Evolutionary conservation across 2,888 invertebrate species (phyloP).

Genomic region (Melinaea marsaeus): DNA sequence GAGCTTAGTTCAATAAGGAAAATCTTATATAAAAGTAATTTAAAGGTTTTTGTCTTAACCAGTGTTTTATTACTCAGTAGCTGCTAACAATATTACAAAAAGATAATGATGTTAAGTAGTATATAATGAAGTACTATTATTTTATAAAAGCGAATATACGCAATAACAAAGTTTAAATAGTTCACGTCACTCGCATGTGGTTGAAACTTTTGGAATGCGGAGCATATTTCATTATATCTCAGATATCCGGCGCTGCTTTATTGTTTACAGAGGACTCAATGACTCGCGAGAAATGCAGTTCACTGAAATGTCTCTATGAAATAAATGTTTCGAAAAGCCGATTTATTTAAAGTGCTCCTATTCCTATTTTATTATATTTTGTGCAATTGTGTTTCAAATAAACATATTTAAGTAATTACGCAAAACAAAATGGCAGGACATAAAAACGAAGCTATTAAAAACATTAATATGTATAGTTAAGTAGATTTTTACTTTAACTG

Average conservation of each 20-base stretch:
- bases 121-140: too few relatives aligned
- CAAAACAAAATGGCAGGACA: too few relatives aligned
- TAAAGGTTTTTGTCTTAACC: too few relatives aligned
- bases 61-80: too few relatives aligned
- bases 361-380: not conserved
- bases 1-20: too few relatives aligned
- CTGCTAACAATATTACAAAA: too few relatives aligned
- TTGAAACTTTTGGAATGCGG: slow-evolving; percentile 43
- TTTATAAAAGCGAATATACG: not conserved
- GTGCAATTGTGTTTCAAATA: not conserved
- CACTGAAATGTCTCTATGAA: not conserved
- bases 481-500: too few relatives aligned
- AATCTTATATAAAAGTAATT: too few relatives aligned
- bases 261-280: slow-evolving; percentile 56
- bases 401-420: too few relatives aligned
- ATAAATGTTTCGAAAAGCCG: slow-evolving; percentile 1
- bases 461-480: too few relatives aligned
- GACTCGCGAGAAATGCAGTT: slow-evolving; percentile 60
- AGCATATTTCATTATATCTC: slow-evolving; percentile 50
- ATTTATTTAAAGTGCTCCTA: not conserved
- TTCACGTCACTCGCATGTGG: slow-evolving; percentile 10
- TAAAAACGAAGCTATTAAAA: too few relatives aligned
- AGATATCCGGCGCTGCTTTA: slow-evolving; percentile 26
- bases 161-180: not conserved
- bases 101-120: too few relatives aligned